phyloP scores from a whole-genome alignment of 2,888 invertebrate genomes.

The Trileptium ribeirensis region DNA sequence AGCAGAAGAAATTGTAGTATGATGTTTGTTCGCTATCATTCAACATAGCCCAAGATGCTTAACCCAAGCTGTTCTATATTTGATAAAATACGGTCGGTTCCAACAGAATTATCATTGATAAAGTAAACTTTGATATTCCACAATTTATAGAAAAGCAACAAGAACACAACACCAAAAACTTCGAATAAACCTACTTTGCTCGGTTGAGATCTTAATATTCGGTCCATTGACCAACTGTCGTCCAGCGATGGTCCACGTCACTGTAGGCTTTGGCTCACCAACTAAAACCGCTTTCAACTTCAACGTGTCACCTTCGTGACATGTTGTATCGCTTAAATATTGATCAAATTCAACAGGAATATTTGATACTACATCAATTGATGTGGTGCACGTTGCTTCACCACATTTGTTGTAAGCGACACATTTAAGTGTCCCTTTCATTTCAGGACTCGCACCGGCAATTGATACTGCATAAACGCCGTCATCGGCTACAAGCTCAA shows the following conservation, averaged over 20 bases:
- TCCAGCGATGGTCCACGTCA: conserved; percentile 20
- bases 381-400: conserved; percentile 52
- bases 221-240: not conserved
- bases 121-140: too few relatives aligned
- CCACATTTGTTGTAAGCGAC: conserved; percentile 55
- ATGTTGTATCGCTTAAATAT: conserved; percentile 48
- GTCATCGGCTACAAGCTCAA: conserved; percentile 44
- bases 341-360: conserved; percentile 51
- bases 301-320: conserved; percentile 50
- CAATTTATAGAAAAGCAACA: too few relatives aligned
- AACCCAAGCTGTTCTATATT: too few relatives aligned
- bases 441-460: conserved; percentile 53
- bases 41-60: too few relatives aligned
- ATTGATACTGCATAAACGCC: conserved; percentile 53
- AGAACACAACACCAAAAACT: not conserved
- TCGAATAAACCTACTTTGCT: not conserved
- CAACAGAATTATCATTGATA: too few relatives aligned
- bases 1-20: too few relatives aligned
- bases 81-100: too few relatives aligned
- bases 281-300: conserved; percentile 51
- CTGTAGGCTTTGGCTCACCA: conserved; percentile 49
- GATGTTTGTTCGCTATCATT: too few relatives aligned
- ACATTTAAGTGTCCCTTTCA: conserved; percentile 56
- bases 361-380: conserved; percentile 46
- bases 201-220: not conserved